Percentiles rank a stretch among this genome's conserved stretches.
phyloP scores from a whole-genome alignment of 2,113 vertebrate species.

The Ophiodon elongatus region DNA sequence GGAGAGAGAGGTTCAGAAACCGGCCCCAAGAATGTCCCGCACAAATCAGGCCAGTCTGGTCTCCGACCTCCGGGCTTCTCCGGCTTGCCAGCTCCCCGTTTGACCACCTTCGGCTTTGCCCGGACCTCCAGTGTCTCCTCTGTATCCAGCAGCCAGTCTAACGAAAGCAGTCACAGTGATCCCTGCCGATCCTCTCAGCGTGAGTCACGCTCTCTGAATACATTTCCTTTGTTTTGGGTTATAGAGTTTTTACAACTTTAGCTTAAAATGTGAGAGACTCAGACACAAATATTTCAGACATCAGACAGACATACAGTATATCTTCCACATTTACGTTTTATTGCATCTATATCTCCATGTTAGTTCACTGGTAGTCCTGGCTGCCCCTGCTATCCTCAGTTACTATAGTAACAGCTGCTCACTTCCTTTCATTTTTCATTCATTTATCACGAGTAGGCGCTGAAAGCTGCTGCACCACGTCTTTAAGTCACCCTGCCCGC shows the following conservation, averaged over 20 bases:
- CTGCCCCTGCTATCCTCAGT: slow-evolving; percentile 24
- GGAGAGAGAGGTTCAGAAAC: slow-evolving; percentile 73
- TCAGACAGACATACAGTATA: background rate
- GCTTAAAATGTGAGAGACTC: background rate
- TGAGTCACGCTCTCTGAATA: slow-evolving; percentile 80
- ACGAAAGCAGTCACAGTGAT: slow-evolving; percentile 87
- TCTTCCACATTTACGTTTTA: background rate
- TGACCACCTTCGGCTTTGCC: slow-evolving; percentile 90
- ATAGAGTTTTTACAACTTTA: background rate
- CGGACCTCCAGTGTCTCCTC: slow-evolving; percentile 92
- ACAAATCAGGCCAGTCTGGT: slow-evolving; percentile 90
- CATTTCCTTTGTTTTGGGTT: background rate
- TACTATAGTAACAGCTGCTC: slow-evolving; percentile 47
- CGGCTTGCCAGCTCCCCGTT: slow-evolving; percentile 88
- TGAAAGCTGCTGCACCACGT: slow-evolving; percentile 27
- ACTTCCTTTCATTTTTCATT: slow-evolving; percentile 28
- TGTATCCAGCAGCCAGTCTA: slow-evolving; percentile 90
- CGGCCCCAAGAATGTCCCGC: slow-evolving; percentile 85
- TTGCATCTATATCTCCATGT: background rate
- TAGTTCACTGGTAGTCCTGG: slow-evolving; percentile 1
- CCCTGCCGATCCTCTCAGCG: slow-evolving; percentile 83
- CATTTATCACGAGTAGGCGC: slow-evolving; percentile 23
- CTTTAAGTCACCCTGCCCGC: slow-evolving; percentile 11
- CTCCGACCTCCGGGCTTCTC: slow-evolving; percentile 94
- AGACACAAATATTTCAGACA: slow-evolving; percentile 1